Evolutionary conservation across 1,140 invertebrate genomes (phyloP).

Genomic region (Drosophila guanche): DNA sequence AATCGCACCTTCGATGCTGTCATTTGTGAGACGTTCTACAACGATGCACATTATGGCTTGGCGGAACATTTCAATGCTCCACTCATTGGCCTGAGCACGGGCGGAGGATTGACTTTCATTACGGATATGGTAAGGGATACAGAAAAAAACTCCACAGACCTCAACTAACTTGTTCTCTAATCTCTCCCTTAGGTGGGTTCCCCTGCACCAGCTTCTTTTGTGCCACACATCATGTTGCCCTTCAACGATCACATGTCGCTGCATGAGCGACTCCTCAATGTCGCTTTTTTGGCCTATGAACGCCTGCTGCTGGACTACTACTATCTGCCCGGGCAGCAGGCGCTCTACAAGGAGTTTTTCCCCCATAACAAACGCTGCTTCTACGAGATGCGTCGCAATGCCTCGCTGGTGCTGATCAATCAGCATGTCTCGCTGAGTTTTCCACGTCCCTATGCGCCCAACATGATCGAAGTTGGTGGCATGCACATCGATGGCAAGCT

Average conservation of each 20-base stretch:
- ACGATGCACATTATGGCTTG: conserved; percentile 73
- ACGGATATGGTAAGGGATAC: conserved; percentile 60
- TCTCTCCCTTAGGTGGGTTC: conserved; percentile 67
- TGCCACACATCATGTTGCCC: conserved; percentile 50
- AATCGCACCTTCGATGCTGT: conserved; percentile 69
- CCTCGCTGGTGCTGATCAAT: conserved; percentile 85
- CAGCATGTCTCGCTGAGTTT: conserved; percentile 83
- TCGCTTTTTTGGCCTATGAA: conserved; percentile 45
- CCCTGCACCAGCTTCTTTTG: conserved; percentile 59
- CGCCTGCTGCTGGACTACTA: conserved; percentile 57
- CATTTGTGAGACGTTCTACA: conserved; percentile 74
- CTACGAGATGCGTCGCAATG: conserved; percentile 79
- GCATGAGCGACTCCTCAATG: conserved; percentile 74
- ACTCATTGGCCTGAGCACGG: conserved; percentile 71
- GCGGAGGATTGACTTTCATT: conserved; percentile 69
- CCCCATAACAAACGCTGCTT: conserved; percentile 38
- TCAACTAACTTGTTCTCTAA: background rate
- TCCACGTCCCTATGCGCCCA: conserved; percentile 83
- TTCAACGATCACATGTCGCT: conserved; percentile 75
- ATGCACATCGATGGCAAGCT: conserved; percentile 78
- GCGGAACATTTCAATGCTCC: conserved; percentile 76
- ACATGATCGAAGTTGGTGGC: conserved; percentile 84
- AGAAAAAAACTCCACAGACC: conserved; percentile 39
- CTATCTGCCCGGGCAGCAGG: conserved; percentile 60
- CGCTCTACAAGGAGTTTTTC: conserved; percentile 68